Evolutionary conservation across 2,888 invertebrate genomes (phyloP).

Genomic region (Acrocyrtus sp.): DNA sequence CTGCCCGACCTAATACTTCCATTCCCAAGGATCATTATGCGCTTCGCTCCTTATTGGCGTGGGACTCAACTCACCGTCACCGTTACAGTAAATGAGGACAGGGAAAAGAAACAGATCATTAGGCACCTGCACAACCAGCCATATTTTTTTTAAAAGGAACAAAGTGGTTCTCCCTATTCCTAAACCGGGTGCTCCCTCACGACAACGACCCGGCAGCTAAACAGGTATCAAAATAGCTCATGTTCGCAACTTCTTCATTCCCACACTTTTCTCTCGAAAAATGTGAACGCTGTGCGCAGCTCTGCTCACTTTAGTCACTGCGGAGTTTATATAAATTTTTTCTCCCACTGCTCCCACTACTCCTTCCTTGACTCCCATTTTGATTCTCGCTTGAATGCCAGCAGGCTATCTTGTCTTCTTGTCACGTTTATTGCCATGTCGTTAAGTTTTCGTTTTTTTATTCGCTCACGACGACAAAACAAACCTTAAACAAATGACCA

Average conservation of each 20-base stretch:
- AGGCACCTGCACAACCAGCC: slow-evolving; percentile 11
- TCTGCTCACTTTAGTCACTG: no score
- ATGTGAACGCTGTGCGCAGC: no score
- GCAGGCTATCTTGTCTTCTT: slow-evolving; percentile 2
- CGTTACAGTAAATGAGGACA: slow-evolving; percentile 9
- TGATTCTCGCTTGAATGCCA: no score
- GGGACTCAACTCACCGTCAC: slow-evolving; percentile 21
- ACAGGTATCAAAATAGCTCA: no score
- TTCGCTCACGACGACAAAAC: not conserved
- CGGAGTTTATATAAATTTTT: no score
- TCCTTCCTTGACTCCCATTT: no score
- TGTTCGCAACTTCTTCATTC: no score
- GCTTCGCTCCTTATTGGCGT: not conserved
- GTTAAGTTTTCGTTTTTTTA: slow-evolving; percentile 15
- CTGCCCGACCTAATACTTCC: no score
- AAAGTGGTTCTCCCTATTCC: not conserved
- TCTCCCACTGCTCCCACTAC: no score
- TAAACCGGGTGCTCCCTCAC: not conserved
- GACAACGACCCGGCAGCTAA: no score
- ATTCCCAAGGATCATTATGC: not conserved
- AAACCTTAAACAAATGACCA: not conserved
- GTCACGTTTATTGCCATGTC: slow-evolving; percentile 27
- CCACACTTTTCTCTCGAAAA: no score
- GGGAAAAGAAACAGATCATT: slow-evolving; percentile 38
- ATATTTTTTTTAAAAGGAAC: not conserved